Conservation (phyloP, 2,888 invertebrate genomes). For the Nomada lathburiana region DNA sequence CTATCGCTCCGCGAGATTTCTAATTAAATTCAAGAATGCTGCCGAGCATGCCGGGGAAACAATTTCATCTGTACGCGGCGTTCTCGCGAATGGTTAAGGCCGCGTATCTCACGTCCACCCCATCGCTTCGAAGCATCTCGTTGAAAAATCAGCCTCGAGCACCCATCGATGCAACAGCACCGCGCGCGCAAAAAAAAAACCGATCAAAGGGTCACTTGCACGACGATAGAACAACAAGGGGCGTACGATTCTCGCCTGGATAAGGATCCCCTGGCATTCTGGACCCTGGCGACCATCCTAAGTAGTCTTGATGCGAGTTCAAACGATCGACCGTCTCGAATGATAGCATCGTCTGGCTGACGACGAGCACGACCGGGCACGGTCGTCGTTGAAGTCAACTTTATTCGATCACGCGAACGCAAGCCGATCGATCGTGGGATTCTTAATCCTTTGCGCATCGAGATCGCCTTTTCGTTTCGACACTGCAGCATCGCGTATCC, state of each 20-base stretch:
- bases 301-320: slow-evolving; percentile 24
- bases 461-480: not conserved
- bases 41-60: not conserved
- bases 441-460: too few relatives aligned
- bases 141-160: not conserved
- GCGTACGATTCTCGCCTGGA: slow-evolving; percentile 21
- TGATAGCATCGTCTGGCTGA: not conserved
- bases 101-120: not conserved
- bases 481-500: not conserved
- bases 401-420: not conserved
- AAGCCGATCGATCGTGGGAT: not conserved
- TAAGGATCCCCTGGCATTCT: slow-evolving; percentile 28
- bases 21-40: too few relatives aligned
- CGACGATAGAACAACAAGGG: not conserved
- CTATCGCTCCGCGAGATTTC: too few relatives aligned
- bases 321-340: not conserved
- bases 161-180: not conserved
- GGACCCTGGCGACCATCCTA: slow-evolving; percentile 32
- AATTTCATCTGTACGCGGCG: not conserved
- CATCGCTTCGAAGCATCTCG: not conserved
- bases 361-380: not conserved
- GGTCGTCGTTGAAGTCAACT: not conserved
- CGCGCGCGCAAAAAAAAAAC: not conserved
- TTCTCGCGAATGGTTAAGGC: not conserved
- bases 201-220: not conserved